These are phyloP conservation scores for Machaerirhynchus nigripectus DNA, from an alignment of 2,113 vertebrate genomes.

Conservation along the genomic window DNA sequence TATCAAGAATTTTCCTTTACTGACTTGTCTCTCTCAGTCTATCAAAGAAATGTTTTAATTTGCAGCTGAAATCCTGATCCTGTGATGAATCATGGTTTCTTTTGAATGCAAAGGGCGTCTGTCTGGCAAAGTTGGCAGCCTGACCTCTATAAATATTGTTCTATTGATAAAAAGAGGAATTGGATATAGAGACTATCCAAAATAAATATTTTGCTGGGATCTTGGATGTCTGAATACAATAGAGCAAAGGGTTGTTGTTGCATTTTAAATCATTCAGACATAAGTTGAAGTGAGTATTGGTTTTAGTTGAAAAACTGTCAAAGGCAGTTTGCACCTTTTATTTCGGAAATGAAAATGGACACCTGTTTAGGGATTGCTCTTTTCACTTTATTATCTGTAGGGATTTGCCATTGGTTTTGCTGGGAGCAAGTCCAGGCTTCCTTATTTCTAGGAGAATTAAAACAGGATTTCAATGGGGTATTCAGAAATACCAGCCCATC, in stretches of 20 bases:
- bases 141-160: conserved; percentile 40
- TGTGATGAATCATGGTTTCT: conserved; percentile 32
- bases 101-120: conserved; percentile 21
- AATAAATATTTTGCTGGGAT: conserved; percentile 56
- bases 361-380: neutral
- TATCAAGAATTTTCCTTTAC: conserved; percentile 41
- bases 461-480: neutral
- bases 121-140: conserved; percentile 49
- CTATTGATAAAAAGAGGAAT: conserved; percentile 57
- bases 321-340: neutral
- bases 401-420: neutral
- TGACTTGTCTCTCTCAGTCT: conserved; percentile 15
- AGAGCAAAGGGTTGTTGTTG: conserved; percentile 12
- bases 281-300: neutral
- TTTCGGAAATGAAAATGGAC: neutral
- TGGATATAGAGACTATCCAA: conserved; percentile 29
- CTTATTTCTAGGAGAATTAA: neutral
- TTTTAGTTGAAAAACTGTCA: conserved; percentile 40
- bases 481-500: neutral
- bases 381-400: neutral
- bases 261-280: conserved; percentile 14
- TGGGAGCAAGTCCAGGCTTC: neutral
- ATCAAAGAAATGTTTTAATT: conserved; percentile 37
- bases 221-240: conserved; percentile 17
- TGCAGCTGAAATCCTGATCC: conserved; percentile 17